A percentile compares a stretch with the other conserved stretches of the same genome.
phyloP scores from a whole-genome alignment of 2,888 invertebrate species.

The Agrenia bidenticulata region DNA sequence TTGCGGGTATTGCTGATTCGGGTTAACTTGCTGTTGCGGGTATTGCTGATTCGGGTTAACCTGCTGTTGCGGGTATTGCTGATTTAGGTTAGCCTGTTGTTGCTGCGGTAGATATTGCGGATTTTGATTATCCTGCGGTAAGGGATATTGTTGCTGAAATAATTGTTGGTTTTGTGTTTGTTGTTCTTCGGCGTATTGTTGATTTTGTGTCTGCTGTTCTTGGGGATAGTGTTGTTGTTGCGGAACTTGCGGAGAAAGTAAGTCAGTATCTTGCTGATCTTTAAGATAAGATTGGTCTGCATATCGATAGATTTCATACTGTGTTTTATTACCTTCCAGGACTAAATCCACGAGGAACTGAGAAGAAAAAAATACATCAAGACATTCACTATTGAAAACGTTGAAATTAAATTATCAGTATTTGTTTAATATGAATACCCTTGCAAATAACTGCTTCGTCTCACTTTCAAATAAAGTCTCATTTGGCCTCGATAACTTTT shows the following conservation, averaged over 20 bases:
- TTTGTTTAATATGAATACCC: not conserved
- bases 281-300: too few relatives aligned
- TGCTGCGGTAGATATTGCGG: not conserved
- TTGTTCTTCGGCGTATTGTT: not conserved
- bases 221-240: not conserved
- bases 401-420: too few relatives aligned
- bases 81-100: not conserved
- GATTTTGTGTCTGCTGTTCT: not conserved
- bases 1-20: not conserved
- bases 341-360: not conserved
- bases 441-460: not conserved
- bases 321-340: not conserved
- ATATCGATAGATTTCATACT: not conserved
- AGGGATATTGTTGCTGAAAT: not conserved
- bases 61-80: not conserved
- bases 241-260: too few relatives aligned
- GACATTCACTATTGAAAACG: too few relatives aligned
- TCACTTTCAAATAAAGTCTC: not conserved
- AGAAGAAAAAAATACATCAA: too few relatives aligned
- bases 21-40: not conserved
- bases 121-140: not conserved
- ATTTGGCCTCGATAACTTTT: not conserved
- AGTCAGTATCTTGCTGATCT: too few relatives aligned
- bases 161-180: not conserved
- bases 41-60: not conserved